Conservation (phyloP, 1,140 invertebrate species). For the Paraescarpia echinospica region DNA sequence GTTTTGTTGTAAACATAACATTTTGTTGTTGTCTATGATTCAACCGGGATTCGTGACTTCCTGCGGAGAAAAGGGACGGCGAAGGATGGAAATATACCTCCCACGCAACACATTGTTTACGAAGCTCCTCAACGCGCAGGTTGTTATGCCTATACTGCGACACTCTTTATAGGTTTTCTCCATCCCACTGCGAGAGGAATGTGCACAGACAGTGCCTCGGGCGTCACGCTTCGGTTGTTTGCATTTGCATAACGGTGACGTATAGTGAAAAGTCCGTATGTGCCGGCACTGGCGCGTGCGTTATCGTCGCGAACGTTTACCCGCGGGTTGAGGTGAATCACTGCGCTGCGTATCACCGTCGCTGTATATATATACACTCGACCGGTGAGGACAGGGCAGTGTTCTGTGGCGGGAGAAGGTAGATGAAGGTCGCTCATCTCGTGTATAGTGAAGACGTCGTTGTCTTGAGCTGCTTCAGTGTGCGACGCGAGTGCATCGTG, state of each 20-base stretch:
- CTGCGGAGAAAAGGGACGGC: background rate
- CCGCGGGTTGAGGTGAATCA: background rate
- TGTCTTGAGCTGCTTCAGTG: background rate
- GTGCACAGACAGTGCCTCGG: background rate
- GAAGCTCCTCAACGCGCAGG: background rate
- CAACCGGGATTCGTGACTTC: background rate
- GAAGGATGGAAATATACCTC: background rate
- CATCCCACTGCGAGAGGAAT: background rate
- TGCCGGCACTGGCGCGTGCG: background rate
- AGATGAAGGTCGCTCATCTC: background rate
- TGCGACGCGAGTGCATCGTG: background rate
- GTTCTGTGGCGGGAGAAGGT: background rate
- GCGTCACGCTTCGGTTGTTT: background rate
- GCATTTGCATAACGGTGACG: background rate
- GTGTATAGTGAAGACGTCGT: background rate
- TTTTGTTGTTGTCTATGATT: background rate
- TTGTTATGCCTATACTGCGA: background rate
- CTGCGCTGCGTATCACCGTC: background rate
- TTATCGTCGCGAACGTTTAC: background rate
- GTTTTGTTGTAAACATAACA: background rate
- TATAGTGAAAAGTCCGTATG: background rate
- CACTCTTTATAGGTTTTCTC: constrained; percentile 5
- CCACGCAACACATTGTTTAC: background rate
- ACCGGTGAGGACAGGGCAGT: background rate
- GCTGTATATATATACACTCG: background rate